These are phyloP conservation scores for Mythimna lalbum DNA, from an alignment of 2,888 invertebrate species.

Conservation along the genomic window DNA sequence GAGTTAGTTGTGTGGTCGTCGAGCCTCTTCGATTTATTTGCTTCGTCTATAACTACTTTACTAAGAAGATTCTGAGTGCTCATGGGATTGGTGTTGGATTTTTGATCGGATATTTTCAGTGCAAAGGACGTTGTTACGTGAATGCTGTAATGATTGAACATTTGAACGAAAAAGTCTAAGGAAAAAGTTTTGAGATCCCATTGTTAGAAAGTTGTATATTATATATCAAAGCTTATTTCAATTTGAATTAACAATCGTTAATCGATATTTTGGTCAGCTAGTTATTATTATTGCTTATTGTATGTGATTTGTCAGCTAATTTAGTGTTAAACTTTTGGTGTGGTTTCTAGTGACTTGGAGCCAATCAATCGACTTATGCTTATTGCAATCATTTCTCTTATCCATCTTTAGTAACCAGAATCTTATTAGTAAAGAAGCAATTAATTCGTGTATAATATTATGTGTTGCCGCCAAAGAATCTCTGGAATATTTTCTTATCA, in stretches of 20 bases:
- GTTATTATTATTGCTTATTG: conserved; percentile 10
- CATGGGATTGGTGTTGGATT: neutral
- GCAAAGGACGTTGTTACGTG: neutral
- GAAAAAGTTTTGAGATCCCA: neutral
- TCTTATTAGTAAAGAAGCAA: conserved; percentile 63
- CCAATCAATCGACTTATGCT: neutral
- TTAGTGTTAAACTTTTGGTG: conserved; percentile 6
- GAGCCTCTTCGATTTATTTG: conserved; percentile 49
- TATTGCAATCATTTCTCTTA: neutral
- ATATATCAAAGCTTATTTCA: conserved; percentile 5
- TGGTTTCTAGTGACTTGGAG: neutral
- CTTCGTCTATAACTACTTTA: conserved; percentile 49
- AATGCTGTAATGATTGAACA: neutral
- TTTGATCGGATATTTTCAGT: neutral
- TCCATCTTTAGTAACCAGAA: conserved; percentile 20
- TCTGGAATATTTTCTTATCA: conserved; percentile 80
- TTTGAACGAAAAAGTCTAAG: neutral
- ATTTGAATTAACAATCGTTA: neutral
- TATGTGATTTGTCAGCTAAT: conserved; percentile 14
- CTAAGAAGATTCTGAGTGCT: conserved; percentile 42
- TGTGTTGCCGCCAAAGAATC: conserved; percentile 78
- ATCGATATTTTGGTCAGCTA: neutral
- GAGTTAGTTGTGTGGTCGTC: conserved; percentile 59
- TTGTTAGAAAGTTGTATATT: conserved; percentile 14
- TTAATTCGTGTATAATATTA: conserved; percentile 70